Percentiles rank a stretch among this genome's conserved stretches.
These are phyloP conservation scores for Adoxophyes honmai DNA, from an alignment of 1,140 invertebrate genomes.

Conservation along the genomic window DNA sequence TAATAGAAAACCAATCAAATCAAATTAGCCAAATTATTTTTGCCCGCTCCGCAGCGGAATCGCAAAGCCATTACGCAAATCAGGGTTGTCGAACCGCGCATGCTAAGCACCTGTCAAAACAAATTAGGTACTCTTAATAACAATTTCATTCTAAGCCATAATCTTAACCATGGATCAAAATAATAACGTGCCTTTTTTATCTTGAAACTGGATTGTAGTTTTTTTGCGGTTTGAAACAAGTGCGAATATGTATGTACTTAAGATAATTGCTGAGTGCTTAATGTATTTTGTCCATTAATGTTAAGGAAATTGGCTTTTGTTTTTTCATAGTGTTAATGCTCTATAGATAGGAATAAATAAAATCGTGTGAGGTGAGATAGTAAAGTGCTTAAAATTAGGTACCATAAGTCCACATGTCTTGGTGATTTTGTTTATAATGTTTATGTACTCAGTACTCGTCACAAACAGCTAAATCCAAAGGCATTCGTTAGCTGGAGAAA, in stretches of 20 bases:
- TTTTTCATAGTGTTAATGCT: no score
- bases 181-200: neutral
- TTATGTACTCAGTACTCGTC: no score
- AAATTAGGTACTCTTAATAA: slow-evolving; percentile 20
- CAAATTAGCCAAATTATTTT: no score
- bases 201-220: neutral
- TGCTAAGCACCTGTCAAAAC: slow-evolving; percentile 25
- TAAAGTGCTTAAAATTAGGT: no score
- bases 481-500: no score
- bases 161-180: slow-evolving; percentile 20
- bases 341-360: no score
- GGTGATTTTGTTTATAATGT: no score
- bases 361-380: no score
- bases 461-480: no score
- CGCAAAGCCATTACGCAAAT: neutral
- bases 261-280: slow-evolving; percentile 10
- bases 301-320: neutral
- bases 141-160: neutral
- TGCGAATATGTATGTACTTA: slow-evolving; percentile 1
- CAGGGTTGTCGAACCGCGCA: neutral
- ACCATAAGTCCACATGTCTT: no score
- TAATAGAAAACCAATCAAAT: no score
- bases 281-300: slow-evolving; percentile 12
- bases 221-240: slow-evolving; percentile 3
- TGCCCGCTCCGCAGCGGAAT: no score